Evolutionary conservation across 2,113 vertebrate genomes (phyloP), one percentile per base, ranked within the genome.

Genomic region (Proterorhinus semilunaris): DNA sequence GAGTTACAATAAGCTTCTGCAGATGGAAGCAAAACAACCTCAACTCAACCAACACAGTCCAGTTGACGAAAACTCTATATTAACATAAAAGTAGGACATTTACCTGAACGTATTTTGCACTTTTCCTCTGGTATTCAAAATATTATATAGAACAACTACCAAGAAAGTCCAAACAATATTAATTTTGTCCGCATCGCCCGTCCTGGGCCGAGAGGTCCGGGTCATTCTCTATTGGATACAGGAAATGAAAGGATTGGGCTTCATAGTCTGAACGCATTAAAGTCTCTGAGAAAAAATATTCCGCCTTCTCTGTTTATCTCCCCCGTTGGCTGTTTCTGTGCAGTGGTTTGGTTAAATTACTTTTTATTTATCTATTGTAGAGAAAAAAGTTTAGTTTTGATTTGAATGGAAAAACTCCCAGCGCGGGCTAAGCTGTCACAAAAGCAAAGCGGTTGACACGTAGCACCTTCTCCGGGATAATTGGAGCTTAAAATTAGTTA

Each of bases 211-310:
- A 44, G 65, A 1, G 62, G 16, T 7, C 48, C 47, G 74, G 78
- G 74, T 87, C 76, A 77, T 68, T 73, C 83, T 81, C 65, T 65
- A 71, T 74, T 70, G 59, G 50, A 42, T 11, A 21, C 55, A 83
- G 88, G 88, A 87, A 86, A 87, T 89, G 74, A 90, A 88, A 86
- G 72, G 67, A 82, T 86, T 75, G 62, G 7, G 10, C 84, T 83
- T 87, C 75, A 86, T 88, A 86, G 87, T 85, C 84, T 74, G 69
- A 74, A 48, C 49, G 61, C 47, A 69, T 76, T 80, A 67, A 13
- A 71, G 58, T 83, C 83, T 83, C 53, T 69, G 79, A 67, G 65
- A 77, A 71, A 71, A 71, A 66, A 12, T 8, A 10, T 46, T 36
- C 43, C 42, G 44, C 45, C 59, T 51, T 17, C 69, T 43, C 8